Conservation (phyloP, 2,888 invertebrate genomes). For the Gastrophysa polygoni region DNA sequence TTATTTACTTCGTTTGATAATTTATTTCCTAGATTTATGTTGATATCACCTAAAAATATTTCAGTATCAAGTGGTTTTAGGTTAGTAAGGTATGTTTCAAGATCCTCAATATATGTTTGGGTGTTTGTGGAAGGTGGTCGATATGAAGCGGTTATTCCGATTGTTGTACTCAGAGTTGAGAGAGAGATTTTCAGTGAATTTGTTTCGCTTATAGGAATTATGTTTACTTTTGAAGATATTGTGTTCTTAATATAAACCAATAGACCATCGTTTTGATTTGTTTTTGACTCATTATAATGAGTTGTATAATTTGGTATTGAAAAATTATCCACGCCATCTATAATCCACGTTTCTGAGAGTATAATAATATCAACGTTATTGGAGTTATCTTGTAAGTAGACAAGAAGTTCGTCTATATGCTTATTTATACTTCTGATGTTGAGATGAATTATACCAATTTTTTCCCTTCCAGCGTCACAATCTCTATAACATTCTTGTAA, state of each 20-base stretch:
- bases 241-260: background rate
- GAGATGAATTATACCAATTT: background rate
- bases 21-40: slow-evolving; percentile 4
- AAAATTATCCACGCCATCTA: slow-evolving; percentile 1
- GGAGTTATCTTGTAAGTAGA: background rate
- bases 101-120: slow-evolving; percentile 2
- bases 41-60: slow-evolving; percentile 6
- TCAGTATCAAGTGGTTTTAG: background rate
- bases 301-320: background rate
- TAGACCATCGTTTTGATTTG: slow-evolving; percentile 9
- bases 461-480: background rate
- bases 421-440: slow-evolving; percentile 1
- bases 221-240: slow-evolving; percentile 1
- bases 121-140: slow-evolving; percentile 4
- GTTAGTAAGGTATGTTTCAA: background rate
- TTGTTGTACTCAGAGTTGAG: slow-evolving; percentile 3
- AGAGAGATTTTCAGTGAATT: background rate
- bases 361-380: slow-evolving; percentile 1
- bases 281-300: slow-evolving; percentile 8
- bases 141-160: slow-evolving; percentile 7
- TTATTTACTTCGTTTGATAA: background rate
- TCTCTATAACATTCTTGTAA: background rate
- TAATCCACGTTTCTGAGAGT: slow-evolving; percentile 4
- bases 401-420: slow-evolving; percentile 1
- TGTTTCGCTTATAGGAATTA: slow-evolving; percentile 10